Conservation (phyloP, 2,797 vertebrate species). For the Picus viridis region DNA sequence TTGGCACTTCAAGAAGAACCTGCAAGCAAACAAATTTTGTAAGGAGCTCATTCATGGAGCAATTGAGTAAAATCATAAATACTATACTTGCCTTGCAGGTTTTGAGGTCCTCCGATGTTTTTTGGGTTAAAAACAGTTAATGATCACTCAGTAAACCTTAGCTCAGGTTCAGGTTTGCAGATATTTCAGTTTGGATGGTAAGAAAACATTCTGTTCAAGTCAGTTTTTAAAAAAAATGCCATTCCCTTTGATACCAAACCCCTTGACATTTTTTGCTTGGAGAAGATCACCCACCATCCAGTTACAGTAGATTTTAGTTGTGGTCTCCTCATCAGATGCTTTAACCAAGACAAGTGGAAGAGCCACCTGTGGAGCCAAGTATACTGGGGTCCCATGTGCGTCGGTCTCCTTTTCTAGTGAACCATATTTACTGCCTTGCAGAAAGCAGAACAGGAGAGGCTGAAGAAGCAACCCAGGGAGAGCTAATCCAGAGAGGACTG, state of each 20-base stretch:
- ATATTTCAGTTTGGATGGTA: accelerated
- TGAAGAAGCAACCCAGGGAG: not conserved
- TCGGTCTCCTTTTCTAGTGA: not conserved
- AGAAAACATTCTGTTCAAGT: not conserved
- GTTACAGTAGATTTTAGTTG: not conserved
- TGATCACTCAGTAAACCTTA: not conserved
- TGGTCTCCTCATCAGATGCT: not conserved
- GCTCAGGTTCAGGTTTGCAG: not conserved
- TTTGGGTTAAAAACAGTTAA: not conserved
- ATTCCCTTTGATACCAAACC: not conserved
- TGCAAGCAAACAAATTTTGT: not conserved
- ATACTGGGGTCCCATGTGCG: not conserved
- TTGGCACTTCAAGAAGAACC: not conserved
- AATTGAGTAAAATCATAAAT: not conserved
- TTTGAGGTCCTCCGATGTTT: not conserved
- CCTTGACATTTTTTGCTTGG: not conserved
- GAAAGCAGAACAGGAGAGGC: not conserved
- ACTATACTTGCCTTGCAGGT: not conserved
- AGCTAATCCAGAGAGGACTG: not conserved
- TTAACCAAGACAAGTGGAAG: not conserved
- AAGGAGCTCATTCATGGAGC: not conserved
- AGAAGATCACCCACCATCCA: not conserved
- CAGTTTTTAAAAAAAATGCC: not conserved
- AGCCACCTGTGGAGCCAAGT: not conserved
- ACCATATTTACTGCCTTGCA: not conserved